phyloP scores from a whole-genome alignment of 2,797 vertebrate species.

The Chelon auratus region DNA sequence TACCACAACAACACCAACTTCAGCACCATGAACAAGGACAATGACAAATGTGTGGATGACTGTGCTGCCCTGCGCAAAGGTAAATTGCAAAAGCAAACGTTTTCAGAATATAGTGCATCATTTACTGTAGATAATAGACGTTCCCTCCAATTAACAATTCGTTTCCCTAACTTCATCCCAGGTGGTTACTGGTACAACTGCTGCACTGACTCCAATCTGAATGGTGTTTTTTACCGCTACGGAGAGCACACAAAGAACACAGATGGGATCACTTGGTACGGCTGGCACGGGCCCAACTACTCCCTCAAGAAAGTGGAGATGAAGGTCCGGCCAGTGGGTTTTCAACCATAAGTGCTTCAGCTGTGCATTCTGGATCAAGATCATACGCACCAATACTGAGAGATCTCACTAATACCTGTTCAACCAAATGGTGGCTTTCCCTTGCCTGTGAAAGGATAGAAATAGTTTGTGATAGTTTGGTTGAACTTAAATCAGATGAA shows the following conservation, averaged over 20 bases:
- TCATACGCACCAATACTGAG: constrained; percentile 45
- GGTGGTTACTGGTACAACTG: constrained; percentile 99
- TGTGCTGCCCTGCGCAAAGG: constrained; percentile 94
- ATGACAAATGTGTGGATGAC: constrained; percentile 97
- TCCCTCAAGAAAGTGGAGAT: constrained; percentile 96
- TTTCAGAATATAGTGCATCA: not conserved
- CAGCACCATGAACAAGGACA: constrained; percentile 98
- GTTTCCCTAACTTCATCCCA: constrained; percentile 61
- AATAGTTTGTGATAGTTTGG: constrained; percentile 63
- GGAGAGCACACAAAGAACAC: constrained; percentile 89
- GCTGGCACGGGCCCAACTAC: constrained; percentile 95
- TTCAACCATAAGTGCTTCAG: constrained; percentile 83
- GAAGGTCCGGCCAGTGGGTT: constrained; percentile 94
- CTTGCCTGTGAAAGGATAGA: constrained; percentile 53
- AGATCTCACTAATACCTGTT: constrained; percentile 60
- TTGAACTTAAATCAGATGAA: constrained; percentile 72
- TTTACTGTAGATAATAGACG: not conserved
- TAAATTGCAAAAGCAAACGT: constrained; percentile 61
- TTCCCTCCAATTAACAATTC: not conserved
- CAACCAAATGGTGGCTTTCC: constrained; percentile 54
- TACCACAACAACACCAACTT: constrained; percentile 99
- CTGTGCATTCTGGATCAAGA: constrained; percentile 45
- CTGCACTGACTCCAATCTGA: constrained; percentile 98
- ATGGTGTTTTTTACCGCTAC: constrained; percentile 92
- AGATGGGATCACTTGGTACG: constrained; percentile 97